Evolutionary conservation across 2,113 vertebrate species (phyloP).

Genomic region (Marmota flaviventris): DNA sequence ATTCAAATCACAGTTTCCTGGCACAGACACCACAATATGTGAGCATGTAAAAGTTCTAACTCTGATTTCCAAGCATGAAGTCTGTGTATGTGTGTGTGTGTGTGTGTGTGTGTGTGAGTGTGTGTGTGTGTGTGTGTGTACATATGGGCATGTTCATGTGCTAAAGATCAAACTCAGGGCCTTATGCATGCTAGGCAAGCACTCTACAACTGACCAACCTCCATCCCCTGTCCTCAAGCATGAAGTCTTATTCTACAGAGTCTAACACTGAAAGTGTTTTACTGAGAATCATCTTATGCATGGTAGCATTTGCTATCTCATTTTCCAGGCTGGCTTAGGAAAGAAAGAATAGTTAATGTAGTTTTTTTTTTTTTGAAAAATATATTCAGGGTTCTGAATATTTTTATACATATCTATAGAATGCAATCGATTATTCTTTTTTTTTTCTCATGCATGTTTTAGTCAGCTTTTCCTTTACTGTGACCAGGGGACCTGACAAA

Average conservation of each 20-base stretch:
- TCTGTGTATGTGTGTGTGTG: not conserved
- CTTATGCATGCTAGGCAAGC: not conserved
- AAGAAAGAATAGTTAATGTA: not conserved
- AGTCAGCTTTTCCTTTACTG: no score
- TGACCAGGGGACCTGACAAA: no score
- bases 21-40: not conserved
- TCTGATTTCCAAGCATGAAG: not conserved
- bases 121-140: not conserved
- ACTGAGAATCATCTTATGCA: not conserved
- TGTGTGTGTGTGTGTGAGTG: not conserved
- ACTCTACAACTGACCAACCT: no score
- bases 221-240: not conserved
- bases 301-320: not conserved
- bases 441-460: no score
- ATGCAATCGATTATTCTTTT: not conserved
- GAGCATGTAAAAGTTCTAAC: not conserved
- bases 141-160: no score
- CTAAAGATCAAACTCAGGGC: not conserved
- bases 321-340: not conserved
- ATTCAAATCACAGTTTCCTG: no score
- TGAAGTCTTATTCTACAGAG: not conserved
- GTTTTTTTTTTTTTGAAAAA: not conserved
- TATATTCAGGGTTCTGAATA: not conserved
- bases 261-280: not conserved
- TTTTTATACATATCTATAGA: not conserved